phyloP scores from a whole-genome alignment of 2,113 vertebrate species.

The Scytalopus superciliaris region DNA sequence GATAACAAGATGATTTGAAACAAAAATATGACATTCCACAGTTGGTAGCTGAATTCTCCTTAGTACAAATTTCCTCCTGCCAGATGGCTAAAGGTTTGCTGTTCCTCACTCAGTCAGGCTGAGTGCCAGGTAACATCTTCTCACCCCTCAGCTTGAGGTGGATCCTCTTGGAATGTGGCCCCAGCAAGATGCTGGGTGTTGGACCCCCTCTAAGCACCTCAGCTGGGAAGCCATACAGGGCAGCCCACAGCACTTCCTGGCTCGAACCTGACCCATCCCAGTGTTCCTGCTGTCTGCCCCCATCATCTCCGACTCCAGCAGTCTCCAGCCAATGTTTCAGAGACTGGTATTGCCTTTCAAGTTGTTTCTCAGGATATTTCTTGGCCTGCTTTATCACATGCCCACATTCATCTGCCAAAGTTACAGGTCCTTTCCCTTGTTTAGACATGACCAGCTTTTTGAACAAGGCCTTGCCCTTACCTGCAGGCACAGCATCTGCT shows the following conservation, averaged over 20 bases:
- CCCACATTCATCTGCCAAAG: not conserved
- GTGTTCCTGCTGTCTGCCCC: not conserved
- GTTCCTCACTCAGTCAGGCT: not conserved
- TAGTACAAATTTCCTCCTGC: not conserved
- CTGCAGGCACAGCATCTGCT: not conserved
- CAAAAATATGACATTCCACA: not conserved
- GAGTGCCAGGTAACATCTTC: not conserved
- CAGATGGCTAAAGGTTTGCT: not conserved
- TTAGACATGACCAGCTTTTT: not conserved
- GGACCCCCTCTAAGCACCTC: not conserved
- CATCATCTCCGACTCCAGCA: not conserved
- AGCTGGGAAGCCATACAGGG: not conserved
- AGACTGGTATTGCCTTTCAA: not conserved
- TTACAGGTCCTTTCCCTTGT: not conserved
- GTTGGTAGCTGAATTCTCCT: not conserved
- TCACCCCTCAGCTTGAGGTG: not conserved
- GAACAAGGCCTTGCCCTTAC: not conserved
- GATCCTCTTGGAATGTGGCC: not conserved
- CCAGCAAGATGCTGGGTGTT: not conserved
- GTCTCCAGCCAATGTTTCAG: not conserved
- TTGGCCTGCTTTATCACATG: not conserved
- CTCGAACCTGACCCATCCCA: not conserved
- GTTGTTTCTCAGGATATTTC: not conserved
- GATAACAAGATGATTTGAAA: not conserved
- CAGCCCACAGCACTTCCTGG: not conserved